Evolutionary conservation across 2,113 vertebrate species (phyloP), one percentile per base, ranked within the genome.

Genomic region (Xyrauchen texanus): DNA sequence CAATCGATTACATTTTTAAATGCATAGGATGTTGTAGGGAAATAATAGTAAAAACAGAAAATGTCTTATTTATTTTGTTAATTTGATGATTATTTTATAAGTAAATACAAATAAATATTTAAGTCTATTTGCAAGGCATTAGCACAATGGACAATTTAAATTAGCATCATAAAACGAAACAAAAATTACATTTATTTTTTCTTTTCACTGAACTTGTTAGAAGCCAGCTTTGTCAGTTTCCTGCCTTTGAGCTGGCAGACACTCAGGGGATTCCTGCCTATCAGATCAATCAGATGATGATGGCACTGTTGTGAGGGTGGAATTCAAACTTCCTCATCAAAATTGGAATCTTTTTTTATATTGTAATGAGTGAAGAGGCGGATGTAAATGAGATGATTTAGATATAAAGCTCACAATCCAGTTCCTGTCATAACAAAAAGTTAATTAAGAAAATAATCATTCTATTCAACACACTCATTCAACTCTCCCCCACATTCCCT

Each of bases 371-470:
- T 74, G 83, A 85, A 58, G 80, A 82, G 66, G 80, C 78, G 58
- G 78, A 83, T 81, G 78, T 66, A 76, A 84, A 81, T 82, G 21
- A 82, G 72, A 86, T 77, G 84, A 84, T 90, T 89, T 87, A 79
- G 79, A 87, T 89, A 85, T 75, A 75, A 53, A 83, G 87, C 83
- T 91, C 82, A 88, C 86, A 79, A 75, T 81, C 70, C 81, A 82
- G 86, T 68, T 72, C 72, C 80, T 79, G 77, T 85, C 83, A 84
- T 77, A 82, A 88, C 79, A 85, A 84, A 84, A 87, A 88, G 81
- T 86, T 89, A 89, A 92, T 92, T 86, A 88, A 84, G 73, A 86
- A 84, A 87, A 81, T 70, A 57, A 86, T 89, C 53, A 81, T 77
- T 85, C 78, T 73, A 78, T 84, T 86, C 15, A 71, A 64, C 76